phyloP scores from a whole-genome alignment of 2,888 invertebrate species.

The Pachycephus smyrnensis region DNA sequence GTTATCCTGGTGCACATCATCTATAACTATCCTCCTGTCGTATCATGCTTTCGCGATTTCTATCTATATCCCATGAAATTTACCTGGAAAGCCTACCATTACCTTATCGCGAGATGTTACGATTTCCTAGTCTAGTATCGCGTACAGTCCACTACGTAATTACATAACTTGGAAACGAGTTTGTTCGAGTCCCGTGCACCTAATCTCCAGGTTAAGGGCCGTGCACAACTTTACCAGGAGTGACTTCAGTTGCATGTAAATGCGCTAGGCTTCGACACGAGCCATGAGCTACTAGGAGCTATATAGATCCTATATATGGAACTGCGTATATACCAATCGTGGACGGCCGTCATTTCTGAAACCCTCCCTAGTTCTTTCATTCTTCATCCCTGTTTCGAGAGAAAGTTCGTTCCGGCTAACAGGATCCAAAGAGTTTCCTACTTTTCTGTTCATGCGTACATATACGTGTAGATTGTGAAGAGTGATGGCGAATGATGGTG shows the following conservation, averaged over 20 bases:
- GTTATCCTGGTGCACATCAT: background rate
- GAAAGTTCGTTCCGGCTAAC: background rate
- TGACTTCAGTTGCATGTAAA: background rate
- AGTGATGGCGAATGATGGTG: background rate
- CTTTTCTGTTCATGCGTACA: too few relatives aligned
- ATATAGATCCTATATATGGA: too few relatives aligned
- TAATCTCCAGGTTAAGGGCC: background rate
- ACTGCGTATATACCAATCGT: background rate
- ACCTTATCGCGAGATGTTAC: background rate
- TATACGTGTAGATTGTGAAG: too few relatives aligned
- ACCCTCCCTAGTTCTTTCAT: too few relatives aligned
- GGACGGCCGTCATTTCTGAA: background rate
- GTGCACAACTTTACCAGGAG: background rate
- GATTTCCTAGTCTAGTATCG: slow-evolving; percentile 9
- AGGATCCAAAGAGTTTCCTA: background rate
- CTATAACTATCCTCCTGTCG: background rate
- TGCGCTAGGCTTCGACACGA: background rate
- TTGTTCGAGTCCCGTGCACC: slow-evolving; percentile 8
- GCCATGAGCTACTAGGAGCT: background rate
- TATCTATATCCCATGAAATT: background rate
- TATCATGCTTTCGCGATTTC: background rate
- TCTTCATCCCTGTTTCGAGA: too few relatives aligned
- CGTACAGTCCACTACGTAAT: slow-evolving; percentile 33
- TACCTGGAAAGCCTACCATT: background rate
- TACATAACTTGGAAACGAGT: slow-evolving; percentile 44